phyloP scores from a whole-genome alignment of 2,888 invertebrate species.

The Euphydryas editha region DNA sequence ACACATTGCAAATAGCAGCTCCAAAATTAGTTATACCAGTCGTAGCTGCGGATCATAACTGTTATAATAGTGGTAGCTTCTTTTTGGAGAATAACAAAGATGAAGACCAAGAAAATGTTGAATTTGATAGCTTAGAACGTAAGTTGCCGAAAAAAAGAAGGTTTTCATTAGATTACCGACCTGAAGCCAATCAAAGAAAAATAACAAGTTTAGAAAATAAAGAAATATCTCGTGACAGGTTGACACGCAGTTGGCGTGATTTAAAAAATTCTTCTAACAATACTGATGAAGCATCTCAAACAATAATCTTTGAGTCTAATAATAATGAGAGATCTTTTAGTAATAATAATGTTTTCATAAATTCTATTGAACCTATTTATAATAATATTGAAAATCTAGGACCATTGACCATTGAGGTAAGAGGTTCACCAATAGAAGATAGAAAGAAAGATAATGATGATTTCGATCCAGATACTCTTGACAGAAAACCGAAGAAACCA shows the following conservation, averaged over 20 bases:
- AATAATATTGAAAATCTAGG: constrained; percentile 86
- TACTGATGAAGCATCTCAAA: constrained; percentile 55
- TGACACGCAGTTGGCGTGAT: constrained; percentile 75
- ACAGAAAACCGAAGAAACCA: constrained; percentile 85
- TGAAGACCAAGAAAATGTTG: constrained; percentile 54
- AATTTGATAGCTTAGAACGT: constrained; percentile 73
- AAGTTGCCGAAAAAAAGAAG: constrained; percentile 62
- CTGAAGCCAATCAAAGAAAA: constrained; percentile 72
- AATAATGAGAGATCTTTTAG: constrained; percentile 63
- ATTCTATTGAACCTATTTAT: constrained; percentile 82
- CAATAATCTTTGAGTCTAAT: constrained; percentile 59
- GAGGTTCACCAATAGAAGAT: constrained; percentile 87
- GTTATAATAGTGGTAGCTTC: constrained; percentile 70
- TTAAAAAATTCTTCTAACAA: constrained; percentile 59
- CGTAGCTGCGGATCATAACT: constrained; percentile 70
- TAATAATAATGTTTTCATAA: constrained; percentile 87
- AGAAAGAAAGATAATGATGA: constrained; percentile 87
- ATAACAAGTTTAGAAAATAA: constrained; percentile 53
- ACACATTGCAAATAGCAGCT: constrained; percentile 59
- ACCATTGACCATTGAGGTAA: constrained; percentile 92
- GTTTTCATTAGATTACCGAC: constrained; percentile 71
- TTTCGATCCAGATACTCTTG: constrained; percentile 93
- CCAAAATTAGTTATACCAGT: constrained; percentile 78
- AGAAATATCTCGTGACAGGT: constrained; percentile 57
- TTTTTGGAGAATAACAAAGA: constrained; percentile 58